Evolutionary conservation across 2,797 vertebrate genomes (phyloP).

Genomic region (Diplodus puntazzo): DNA sequence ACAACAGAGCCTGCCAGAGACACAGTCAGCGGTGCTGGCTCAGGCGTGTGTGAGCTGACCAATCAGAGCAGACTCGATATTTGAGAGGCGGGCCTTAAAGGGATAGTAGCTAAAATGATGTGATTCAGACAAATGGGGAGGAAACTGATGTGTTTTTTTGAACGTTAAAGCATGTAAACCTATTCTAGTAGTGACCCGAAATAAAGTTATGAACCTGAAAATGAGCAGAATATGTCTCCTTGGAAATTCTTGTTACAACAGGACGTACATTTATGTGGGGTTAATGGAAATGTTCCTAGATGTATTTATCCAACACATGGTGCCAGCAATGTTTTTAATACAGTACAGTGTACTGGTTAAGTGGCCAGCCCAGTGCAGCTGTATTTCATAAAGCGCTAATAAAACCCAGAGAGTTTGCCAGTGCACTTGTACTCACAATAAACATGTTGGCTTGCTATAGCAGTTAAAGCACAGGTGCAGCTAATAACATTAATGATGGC

Average conservation of each 20-base stretch:
- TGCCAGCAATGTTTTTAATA: background rate
- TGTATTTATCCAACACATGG: background rate
- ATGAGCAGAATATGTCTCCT: too few relatives aligned
- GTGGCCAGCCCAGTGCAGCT: background rate
- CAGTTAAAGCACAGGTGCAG: slow-evolving; percentile 12
- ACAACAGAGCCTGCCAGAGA: too few relatives aligned
- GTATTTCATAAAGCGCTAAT: slow-evolving; percentile 12
- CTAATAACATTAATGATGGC: background rate
- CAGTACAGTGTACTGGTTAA: background rate
- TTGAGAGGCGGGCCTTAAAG: too few relatives aligned
- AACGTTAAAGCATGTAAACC: too few relatives aligned
- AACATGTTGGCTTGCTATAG: background rate
- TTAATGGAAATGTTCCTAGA: background rate
- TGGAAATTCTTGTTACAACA: background rate
- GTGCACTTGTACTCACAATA: background rate
- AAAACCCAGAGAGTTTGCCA: slow-evolving; percentile 4
- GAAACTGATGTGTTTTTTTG: too few relatives aligned
- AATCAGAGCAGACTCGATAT: too few relatives aligned
- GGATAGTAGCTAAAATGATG: too few relatives aligned
- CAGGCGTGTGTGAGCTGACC: too few relatives aligned
- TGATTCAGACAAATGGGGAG: too few relatives aligned
- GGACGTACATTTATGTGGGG: background rate
- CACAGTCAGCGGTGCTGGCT: too few relatives aligned
- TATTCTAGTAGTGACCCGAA: too few relatives aligned
- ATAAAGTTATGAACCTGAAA: too few relatives aligned